A percentile compares a stretch with the other conserved stretches of the same genome.
Conservation (phyloP, 2,113 vertebrate genomes). For the Pachyramphus minor region DNA sequence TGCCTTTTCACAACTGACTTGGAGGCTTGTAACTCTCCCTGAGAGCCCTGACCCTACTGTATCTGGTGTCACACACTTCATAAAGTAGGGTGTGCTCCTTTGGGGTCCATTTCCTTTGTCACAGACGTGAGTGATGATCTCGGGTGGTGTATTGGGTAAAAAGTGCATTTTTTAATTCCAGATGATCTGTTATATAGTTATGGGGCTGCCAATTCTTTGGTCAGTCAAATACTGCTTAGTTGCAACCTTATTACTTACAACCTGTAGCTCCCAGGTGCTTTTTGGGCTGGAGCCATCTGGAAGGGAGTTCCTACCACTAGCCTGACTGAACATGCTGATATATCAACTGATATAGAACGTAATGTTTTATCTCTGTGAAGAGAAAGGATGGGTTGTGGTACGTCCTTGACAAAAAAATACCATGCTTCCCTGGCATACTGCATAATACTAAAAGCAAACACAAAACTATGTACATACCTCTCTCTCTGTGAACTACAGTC, state of each 20-base stretch:
- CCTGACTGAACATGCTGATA: background rate
- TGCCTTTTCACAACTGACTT: background rate
- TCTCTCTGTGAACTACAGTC: background rate
- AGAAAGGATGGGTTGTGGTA: background rate
- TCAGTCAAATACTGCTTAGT: background rate
- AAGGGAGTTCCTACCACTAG: background rate
- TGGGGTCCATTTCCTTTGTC: background rate
- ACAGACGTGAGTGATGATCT: background rate
- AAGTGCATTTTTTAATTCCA: background rate
- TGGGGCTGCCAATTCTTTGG: background rate
- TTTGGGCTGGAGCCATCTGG: background rate
- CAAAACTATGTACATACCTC: background rate
- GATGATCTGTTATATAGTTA: background rate
- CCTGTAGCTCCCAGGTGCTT: background rate
- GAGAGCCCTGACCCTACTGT: background rate
- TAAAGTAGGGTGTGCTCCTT: background rate
- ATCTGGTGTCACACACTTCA: accelerated
- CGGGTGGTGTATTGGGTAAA: background rate
- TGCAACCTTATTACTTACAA: background rate
- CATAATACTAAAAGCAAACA: background rate
- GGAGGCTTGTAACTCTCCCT: background rate
- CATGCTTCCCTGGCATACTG: accelerated
- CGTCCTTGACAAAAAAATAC: background rate
- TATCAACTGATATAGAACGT: background rate
- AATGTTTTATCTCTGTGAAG: background rate